Percentiles rank a stretch among this genome's conserved stretches.
Evolutionary conservation across 2,797 vertebrate genomes (phyloP).

Genomic region (Rhyacichthys aspro): DNA sequence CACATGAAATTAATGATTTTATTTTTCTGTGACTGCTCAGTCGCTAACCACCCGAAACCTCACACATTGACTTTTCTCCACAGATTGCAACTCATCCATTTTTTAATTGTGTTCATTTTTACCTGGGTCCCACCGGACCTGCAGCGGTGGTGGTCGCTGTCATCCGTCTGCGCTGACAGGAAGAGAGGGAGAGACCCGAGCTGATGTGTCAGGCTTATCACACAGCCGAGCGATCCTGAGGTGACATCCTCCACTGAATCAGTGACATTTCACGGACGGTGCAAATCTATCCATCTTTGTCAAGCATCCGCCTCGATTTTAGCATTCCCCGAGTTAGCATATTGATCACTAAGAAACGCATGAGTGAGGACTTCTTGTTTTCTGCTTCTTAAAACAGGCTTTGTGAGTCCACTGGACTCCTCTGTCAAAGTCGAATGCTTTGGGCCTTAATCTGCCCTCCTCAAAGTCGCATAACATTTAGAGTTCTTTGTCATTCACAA

Average conservation of each 20-base stretch:
- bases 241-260: slow-evolving; percentile 89
- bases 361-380: slow-evolving; percentile 78
- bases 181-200: slow-evolving; percentile 66
- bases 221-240: slow-evolving; percentile 83
- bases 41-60: slow-evolving; percentile 79
- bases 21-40: slow-evolving; percentile 70
- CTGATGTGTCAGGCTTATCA: slow-evolving; percentile 86
- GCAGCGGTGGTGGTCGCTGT: slow-evolving; percentile 80
- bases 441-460: slow-evolving; percentile 65
- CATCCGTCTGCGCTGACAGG: slow-evolving; percentile 85
- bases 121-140: slow-evolving; percentile 78
- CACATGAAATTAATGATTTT: slow-evolving; percentile 74
- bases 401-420: slow-evolving; percentile 65
- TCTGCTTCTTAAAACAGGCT: slow-evolving; percentile 65
- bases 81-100: slow-evolving; percentile 85
- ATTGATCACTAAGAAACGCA: slow-evolving; percentile 83
- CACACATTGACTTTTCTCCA: slow-evolving; percentile 77
- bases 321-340: slow-evolving; percentile 86
- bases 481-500: slow-evolving; percentile 48
- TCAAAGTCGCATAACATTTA: slow-evolving; percentile 55
- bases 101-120: slow-evolving; percentile 85
- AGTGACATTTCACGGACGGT: slow-evolving; percentile 88
- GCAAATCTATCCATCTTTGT: slow-evolving; percentile 89
- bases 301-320: slow-evolving; percentile 79
- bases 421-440: slow-evolving; percentile 72